These are phyloP conservation scores for Ernsta delagoae DNA, from an alignment of 2,888 invertebrate genomes.

Conservation along the genomic window DNA sequence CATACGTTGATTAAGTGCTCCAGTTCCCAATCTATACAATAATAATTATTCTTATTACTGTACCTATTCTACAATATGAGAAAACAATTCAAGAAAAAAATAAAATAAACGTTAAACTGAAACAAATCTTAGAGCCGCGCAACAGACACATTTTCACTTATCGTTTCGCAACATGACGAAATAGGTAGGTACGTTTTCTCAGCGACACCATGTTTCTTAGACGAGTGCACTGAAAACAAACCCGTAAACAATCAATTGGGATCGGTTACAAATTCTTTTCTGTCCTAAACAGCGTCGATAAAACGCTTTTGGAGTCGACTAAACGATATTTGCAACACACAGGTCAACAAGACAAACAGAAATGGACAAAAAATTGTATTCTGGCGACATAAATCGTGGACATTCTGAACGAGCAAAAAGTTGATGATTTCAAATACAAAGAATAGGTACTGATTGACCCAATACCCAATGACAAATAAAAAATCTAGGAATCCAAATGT, in stretches of 20 bases:
- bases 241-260: slow-evolving; percentile 34
- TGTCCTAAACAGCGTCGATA: slow-evolving; percentile 26
- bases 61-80: no score
- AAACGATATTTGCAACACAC: slow-evolving; percentile 34
- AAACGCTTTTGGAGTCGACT: slow-evolving; percentile 20
- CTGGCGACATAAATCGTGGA: slow-evolving; percentile 35
- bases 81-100: background rate
- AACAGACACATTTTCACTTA: background rate
- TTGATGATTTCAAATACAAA: slow-evolving; percentile 33
- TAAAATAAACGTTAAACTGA: background rate
- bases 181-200: slow-evolving; percentile 1
- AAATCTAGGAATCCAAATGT: slow-evolving; percentile 32
- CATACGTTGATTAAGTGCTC: no score
- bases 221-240: slow-evolving; percentile 26
- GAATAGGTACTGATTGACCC: slow-evolving; percentile 10
- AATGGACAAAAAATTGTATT: slow-evolving; percentile 24
- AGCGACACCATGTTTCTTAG: background rate
- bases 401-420: slow-evolving; percentile 29
- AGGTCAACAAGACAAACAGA: slow-evolving; percentile 25
- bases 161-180: slow-evolving; percentile 26
- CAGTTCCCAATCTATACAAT: no score
- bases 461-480: slow-evolving; percentile 28
- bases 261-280: slow-evolving; percentile 35
- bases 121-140: background rate
- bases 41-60: no score